Percentiles rank a stretch among this genome's conserved stretches.
Conservation (phyloP, 2,797 vertebrate species). For the Enteromius thamalakanensis region DNA sequence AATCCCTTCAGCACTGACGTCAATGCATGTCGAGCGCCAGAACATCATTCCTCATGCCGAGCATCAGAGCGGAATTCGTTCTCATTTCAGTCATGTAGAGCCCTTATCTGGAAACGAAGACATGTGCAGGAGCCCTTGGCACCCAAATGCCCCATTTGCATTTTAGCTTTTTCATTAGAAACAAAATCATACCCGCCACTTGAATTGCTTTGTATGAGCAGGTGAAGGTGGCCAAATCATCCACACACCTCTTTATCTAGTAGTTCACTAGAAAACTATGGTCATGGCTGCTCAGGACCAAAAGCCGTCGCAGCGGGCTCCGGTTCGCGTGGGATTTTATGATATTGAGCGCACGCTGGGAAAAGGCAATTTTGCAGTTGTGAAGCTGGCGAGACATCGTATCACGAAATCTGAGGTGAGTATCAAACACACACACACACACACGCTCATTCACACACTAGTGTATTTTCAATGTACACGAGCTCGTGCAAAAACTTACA, state of each 20-base stretch:
- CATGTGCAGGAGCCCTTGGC: slow-evolving; percentile 29
- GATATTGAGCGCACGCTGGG: slow-evolving; percentile 87
- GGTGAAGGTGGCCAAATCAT: slow-evolving; percentile 47
- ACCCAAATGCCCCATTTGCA: slow-evolving; percentile 19
- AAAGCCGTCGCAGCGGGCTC: slow-evolving; percentile 76
- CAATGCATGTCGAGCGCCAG: slow-evolving; percentile 69
- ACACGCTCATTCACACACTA: neutral
- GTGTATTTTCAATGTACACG: neutral
- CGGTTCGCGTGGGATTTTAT: slow-evolving; percentile 87
- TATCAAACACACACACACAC: neutral
- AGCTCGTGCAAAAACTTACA: slow-evolving; percentile 1
- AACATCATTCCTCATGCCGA: slow-evolving; percentile 61
- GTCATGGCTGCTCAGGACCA: slow-evolving; percentile 84
- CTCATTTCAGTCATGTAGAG: slow-evolving; percentile 46
- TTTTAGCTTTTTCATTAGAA: slow-evolving; percentile 22
- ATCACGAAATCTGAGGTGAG: slow-evolving; percentile 87
- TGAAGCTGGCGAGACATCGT: slow-evolving; percentile 86
- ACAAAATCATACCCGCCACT: slow-evolving; percentile 22
- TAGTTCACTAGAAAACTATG: slow-evolving; percentile 73
- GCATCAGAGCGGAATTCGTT: slow-evolving; percentile 43
- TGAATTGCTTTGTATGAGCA: slow-evolving; percentile 48
- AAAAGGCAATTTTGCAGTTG: slow-evolving; percentile 88
- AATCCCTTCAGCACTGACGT: slow-evolving; percentile 72
- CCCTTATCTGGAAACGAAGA: slow-evolving; percentile 33
- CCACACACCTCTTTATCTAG: slow-evolving; percentile 42